These are phyloP conservation scores for Artemia franciscana DNA, from an alignment of 1,140 invertebrate genomes.

Conservation along the genomic window DNA sequence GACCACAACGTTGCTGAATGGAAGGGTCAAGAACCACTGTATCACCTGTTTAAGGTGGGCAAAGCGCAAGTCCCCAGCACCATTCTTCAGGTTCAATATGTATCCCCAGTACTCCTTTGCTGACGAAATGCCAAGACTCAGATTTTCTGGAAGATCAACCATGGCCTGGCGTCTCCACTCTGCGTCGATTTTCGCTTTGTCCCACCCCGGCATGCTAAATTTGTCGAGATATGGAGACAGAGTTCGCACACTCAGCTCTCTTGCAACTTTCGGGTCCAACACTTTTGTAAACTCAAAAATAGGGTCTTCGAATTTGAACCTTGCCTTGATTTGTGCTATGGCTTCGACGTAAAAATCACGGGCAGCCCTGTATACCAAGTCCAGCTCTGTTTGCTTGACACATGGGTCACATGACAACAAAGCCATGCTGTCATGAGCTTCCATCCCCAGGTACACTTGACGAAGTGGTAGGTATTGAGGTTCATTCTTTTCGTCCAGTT, in stretches of 20 bases:
- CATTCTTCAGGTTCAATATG: not conserved
- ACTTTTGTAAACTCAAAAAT: not conserved
- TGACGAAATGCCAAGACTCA: not conserved
- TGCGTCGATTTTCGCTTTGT: not conserved
- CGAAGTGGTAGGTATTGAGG: constrained; percentile 1
- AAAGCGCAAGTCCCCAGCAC: not conserved
- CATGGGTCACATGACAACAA: not conserved
- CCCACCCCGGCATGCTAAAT: not conserved
- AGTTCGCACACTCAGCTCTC: not conserved
- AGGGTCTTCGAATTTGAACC: not conserved
- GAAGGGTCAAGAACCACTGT: not conserved
- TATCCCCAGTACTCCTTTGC: not conserved
- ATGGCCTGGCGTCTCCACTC: not conserved
- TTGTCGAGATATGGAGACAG: not conserved
- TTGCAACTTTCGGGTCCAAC: not conserved
- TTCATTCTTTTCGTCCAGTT: not conserved
- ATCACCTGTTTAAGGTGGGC: not conserved
- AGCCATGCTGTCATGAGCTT: not conserved
- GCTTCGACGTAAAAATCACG: constrained; percentile 1
- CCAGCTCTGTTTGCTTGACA: not conserved
- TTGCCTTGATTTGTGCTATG: not conserved
- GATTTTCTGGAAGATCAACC: not conserved
- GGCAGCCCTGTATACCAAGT: constrained; percentile 1
- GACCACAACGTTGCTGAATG: not conserved
- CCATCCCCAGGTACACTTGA: constrained; percentile 2